Percentiles rank a stretch among this genome's conserved stretches.
These are phyloP conservation scores for Aptenodytes patagonicus DNA, from an alignment of 2,113 vertebrate genomes.

Conservation along the genomic window DNA sequence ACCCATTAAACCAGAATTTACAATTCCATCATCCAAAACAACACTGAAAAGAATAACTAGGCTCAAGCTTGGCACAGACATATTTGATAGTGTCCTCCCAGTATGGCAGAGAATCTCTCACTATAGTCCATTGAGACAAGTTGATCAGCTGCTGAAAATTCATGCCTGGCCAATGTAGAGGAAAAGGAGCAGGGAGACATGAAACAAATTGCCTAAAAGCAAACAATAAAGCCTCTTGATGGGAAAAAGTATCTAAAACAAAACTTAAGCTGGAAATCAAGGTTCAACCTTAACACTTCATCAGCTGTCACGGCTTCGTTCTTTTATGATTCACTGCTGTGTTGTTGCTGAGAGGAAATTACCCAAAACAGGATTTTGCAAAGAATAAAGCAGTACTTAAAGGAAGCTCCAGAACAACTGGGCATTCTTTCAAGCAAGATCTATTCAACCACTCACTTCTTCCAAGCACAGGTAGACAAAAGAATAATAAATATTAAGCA, in stretches of 20 bases:
- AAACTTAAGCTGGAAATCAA: background rate
- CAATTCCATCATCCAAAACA: background rate
- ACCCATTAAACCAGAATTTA: background rate
- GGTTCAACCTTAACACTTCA: background rate
- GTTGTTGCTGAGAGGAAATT: constrained; percentile 1
- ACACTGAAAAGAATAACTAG: background rate
- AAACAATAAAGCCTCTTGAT: background rate
- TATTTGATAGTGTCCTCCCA: background rate
- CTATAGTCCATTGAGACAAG: background rate
- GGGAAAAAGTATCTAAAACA: background rate
- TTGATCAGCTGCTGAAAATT: background rate
- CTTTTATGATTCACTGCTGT: background rate
- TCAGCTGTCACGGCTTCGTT: background rate
- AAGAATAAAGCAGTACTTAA: background rate
- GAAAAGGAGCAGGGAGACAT: background rate
- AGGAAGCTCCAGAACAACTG: background rate
- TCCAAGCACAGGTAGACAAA: background rate
- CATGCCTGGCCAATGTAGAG: background rate
- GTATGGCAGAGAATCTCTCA: background rate
- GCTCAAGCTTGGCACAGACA: background rate
- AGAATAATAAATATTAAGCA: background rate
- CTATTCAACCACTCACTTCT: background rate
- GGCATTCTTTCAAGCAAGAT: background rate
- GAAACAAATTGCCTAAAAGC: background rate
- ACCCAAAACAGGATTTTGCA: background rate